Evolutionary conservation across 1,140 invertebrate species (phyloP).

Genomic region (Neodiprion virginianus): DNA sequence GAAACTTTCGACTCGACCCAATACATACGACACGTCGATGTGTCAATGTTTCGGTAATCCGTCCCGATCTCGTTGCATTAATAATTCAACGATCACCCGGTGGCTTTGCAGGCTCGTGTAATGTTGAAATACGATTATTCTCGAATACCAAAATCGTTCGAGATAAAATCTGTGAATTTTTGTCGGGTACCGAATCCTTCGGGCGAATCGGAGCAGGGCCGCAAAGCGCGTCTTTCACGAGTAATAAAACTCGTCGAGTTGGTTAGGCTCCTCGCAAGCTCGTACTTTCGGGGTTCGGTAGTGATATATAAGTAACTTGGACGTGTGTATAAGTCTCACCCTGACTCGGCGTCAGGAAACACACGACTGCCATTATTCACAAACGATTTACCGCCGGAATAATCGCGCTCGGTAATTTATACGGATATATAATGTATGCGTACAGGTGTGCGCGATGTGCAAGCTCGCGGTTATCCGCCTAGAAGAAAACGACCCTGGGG

Average conservation of each 20-base stretch:
- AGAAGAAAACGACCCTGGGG: too few species aligned
- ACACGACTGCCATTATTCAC: conserved; percentile 2
- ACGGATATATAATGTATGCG: not conserved
- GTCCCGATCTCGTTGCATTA: too few species aligned
- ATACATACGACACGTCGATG: too few species aligned
- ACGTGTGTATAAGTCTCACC: not conserved
- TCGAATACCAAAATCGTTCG: too few species aligned
- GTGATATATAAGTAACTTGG: too few species aligned
- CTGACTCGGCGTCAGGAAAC: not conserved
- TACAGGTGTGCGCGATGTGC: not conserved
- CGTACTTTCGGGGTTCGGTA: too few species aligned
- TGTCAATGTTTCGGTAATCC: too few species aligned
- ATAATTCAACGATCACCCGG: too few species aligned
- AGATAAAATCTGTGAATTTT: too few species aligned
- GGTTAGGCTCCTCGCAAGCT: too few species aligned
- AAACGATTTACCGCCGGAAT: conserved; percentile 5
- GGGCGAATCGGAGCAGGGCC: not conserved
- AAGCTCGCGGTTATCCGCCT: not conserved
- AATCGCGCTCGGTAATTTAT: not conserved
- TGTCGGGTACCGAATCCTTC: too few species aligned
- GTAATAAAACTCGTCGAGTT: not conserved
- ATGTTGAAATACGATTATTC: not conserved
- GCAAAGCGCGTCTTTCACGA: not conserved
- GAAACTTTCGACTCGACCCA: too few species aligned
- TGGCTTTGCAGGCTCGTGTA: not conserved